These are phyloP conservation scores for Lordiphosa collinella DNA, from an alignment of 1,140 invertebrate species.

Conservation along the genomic window DNA sequence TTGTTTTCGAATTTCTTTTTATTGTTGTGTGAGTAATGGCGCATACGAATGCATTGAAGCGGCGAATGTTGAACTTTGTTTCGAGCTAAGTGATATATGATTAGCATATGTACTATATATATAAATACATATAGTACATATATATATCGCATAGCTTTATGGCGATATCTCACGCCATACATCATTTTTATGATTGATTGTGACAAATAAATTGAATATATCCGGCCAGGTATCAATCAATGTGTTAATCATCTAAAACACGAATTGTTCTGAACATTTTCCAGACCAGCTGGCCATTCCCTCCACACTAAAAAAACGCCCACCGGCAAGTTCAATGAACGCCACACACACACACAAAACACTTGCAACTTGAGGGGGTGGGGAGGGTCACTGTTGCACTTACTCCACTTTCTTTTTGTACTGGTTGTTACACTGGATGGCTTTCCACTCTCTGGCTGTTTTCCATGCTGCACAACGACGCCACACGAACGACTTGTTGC, in stretches of 20 bases:
- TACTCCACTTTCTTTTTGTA: conserved; percentile 59
- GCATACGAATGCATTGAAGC: conserved; percentile 50
- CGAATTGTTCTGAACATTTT: not conserved
- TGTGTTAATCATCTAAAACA: too few species aligned
- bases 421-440: conserved; percentile 18
- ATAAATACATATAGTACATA: conserved; percentile 8
- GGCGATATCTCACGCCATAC: too few species aligned
- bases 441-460: conserved; percentile 30
- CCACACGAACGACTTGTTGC: conserved; percentile 59
- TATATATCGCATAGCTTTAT: not conserved
- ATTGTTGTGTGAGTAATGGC: conserved; percentile 47
- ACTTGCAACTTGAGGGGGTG: not conserved
- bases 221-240: too few species aligned
- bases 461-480: conserved; percentile 6
- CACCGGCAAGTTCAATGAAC: conserved; percentile 40
- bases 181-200: too few species aligned
- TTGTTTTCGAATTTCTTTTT: conserved; percentile 12
- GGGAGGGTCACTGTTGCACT: too few species aligned
- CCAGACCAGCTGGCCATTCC: not conserved
- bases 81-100: conserved; percentile 15
- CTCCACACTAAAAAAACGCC: not conserved
- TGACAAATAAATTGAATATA: not conserved
- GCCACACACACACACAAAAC: conserved; percentile 9
- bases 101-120: conserved; percentile 17
- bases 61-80: conserved; percentile 48